A percentile compares a stretch with the other conserved stretches of the same genome.
phyloP scores from a whole-genome alignment of 2,888 invertebrate species.

The Melitaea athalia region DNA sequence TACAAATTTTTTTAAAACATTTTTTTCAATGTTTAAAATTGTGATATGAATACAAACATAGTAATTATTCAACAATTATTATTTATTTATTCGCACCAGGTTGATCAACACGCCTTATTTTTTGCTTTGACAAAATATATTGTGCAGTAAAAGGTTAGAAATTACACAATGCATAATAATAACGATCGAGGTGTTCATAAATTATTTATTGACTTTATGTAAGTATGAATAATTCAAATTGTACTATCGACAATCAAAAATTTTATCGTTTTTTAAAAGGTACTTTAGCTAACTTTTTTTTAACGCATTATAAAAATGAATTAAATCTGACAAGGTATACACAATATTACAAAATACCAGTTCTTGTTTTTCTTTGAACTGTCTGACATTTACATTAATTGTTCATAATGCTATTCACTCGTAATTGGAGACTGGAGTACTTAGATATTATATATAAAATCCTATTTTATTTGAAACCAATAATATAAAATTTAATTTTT shows the following conservation, averaged over 20 bases:
- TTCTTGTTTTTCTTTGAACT: too few species aligned
- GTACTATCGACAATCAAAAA: slow-evolving; percentile 17
- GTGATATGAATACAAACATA: not conserved
- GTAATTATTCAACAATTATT: slow-evolving; percentile 6
- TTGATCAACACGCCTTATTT: slow-evolving; percentile 13
- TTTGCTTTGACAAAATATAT: slow-evolving; percentile 22
- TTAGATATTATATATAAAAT: too few species aligned
- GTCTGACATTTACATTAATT: too few species aligned
- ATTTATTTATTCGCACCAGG: slow-evolving; percentile 12
- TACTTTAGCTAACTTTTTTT: too few species aligned
- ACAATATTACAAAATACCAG: too few species aligned
- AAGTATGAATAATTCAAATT: slow-evolving; percentile 35
- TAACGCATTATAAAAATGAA: too few species aligned
- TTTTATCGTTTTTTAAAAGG: slow-evolving; percentile 8
- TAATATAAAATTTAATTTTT: too few species aligned
- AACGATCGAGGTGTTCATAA: slow-evolving; percentile 22
- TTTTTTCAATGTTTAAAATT: not conserved
- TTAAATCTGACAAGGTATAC: too few species aligned
- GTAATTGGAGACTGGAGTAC: too few species aligned
- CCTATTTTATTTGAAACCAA: too few species aligned
- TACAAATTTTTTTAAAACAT: not conserved
- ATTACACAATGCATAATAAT: slow-evolving; percentile 33
- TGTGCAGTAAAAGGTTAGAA: slow-evolving; percentile 29
- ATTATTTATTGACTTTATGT: slow-evolving; percentile 32
- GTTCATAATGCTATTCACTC: too few species aligned